phyloP scores from a whole-genome alignment of 2,113 vertebrate genomes.

The Gymnarchus niloticus region DNA sequence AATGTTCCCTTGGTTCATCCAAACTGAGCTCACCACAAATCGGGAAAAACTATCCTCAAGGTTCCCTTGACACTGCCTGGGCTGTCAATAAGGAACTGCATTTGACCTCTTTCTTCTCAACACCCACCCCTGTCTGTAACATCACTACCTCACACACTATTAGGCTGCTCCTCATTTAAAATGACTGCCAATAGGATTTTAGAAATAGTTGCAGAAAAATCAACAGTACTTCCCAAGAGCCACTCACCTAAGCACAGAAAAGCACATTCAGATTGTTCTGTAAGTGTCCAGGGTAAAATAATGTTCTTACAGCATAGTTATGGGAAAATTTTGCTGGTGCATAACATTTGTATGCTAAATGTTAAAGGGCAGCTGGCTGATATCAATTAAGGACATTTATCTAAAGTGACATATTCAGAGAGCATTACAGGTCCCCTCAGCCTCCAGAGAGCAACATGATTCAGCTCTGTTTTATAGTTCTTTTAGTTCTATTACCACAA shows the following conservation, averaged over 20 bases:
- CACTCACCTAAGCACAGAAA: conserved; percentile 37
- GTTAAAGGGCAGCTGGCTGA: neutral
- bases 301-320: too few relatives aligned
- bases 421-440: neutral
- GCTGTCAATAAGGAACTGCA: neutral
- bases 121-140: conserved; percentile 26
- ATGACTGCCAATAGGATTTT: too few relatives aligned
- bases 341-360: neutral
- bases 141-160: conserved; percentile 35
- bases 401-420: neutral
- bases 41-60: neutral
- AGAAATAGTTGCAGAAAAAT: too few relatives aligned
- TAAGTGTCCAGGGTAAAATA: conserved; percentile 32
- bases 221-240: too few relatives aligned
- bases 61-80: neutral
- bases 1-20: neutral
- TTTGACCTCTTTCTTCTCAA: neutral
- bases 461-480: neutral
- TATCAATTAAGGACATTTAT: neutral
- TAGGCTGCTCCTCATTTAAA: conserved; percentile 35
- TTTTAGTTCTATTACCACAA: neutral
- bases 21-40: neutral
- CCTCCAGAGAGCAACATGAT: neutral
- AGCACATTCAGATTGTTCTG: conserved; percentile 41
- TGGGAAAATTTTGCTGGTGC: neutral